These are phyloP conservation scores for Rhingia campestris DNA, from an alignment of 2,888 invertebrate genomes.

Conservation along the genomic window DNA sequence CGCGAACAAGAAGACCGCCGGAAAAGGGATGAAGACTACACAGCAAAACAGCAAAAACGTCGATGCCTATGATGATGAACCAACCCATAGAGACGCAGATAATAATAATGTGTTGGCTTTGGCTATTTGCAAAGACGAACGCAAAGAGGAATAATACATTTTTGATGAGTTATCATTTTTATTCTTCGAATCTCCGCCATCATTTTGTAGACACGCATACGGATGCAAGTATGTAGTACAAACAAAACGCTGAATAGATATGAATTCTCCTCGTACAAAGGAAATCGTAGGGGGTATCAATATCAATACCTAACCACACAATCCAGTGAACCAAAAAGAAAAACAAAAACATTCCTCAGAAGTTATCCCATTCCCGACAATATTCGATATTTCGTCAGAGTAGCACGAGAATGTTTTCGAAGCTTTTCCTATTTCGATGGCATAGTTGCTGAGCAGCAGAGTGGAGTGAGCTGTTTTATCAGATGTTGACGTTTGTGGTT, in stretches of 20 bases:
- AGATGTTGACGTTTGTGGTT: background rate
- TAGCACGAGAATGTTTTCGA: background rate
- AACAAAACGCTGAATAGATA: background rate
- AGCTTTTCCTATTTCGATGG: constrained; percentile 2
- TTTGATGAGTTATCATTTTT: constrained; percentile 10
- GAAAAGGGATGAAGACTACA: constrained; percentile 62
- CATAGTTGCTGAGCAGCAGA: background rate
- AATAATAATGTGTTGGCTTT: constrained; percentile 7
- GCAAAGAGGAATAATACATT: background rate
- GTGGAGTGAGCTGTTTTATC: too few species aligned
- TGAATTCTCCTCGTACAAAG: background rate
- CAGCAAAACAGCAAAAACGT: background rate
- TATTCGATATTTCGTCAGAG: background rate
- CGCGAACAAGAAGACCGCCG: constrained; percentile 36
- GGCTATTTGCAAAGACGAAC: constrained; percentile 18
- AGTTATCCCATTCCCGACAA: background rate
- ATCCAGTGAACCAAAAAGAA: background rate
- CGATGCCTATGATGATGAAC: constrained; percentile 17
- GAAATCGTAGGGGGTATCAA: too few species aligned
- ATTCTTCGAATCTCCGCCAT: background rate
- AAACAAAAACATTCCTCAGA: background rate
- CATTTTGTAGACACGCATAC: background rate
- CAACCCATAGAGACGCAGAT: constrained; percentile 9
- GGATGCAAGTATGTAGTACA: background rate
- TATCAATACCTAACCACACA: too few species aligned